Evolutionary conservation across 35 echinoderm and acorn worm genomes (phyloP).

Genomic region (Holothuria glaberrima): DNA sequence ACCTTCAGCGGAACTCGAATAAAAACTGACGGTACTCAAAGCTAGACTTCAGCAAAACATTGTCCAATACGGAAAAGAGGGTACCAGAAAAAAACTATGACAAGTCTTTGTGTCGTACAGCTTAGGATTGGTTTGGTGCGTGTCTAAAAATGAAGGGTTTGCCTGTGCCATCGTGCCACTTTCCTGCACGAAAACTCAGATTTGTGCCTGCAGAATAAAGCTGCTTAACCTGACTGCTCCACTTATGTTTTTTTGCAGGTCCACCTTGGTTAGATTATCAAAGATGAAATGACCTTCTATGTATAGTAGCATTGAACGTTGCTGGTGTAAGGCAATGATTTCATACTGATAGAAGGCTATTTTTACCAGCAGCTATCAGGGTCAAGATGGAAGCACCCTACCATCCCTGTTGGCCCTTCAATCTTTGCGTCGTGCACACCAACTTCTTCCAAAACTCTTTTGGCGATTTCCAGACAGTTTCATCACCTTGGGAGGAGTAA

Average conservation of each 20-base stretch:
- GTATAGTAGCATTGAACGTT: background rate
- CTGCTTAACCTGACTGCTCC: background rate
- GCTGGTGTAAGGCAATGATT: no score
- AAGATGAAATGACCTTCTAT: background rate
- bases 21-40: background rate
- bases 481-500: background rate
- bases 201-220: background rate
- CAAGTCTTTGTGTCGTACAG: background rate
- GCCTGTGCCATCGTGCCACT: background rate
- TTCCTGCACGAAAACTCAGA: background rate
- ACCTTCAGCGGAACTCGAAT: background rate
- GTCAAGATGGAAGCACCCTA: background rate
- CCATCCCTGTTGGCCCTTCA: background rate
- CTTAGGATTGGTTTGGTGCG: background rate
- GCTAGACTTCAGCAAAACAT: no score
- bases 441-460: background rate
- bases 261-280: background rate
- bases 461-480: background rate
- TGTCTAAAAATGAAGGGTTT: slow-evolving; percentile 5
- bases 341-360: background rate
- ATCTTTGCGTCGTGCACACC: background rate
- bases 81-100: no score
- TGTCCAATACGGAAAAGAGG: no score
- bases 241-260: background rate
- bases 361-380: background rate